Base-by-base conservation (phyloP, 2,888 invertebrate genomes). In the Tanytarsus gracilentus region DNA sequence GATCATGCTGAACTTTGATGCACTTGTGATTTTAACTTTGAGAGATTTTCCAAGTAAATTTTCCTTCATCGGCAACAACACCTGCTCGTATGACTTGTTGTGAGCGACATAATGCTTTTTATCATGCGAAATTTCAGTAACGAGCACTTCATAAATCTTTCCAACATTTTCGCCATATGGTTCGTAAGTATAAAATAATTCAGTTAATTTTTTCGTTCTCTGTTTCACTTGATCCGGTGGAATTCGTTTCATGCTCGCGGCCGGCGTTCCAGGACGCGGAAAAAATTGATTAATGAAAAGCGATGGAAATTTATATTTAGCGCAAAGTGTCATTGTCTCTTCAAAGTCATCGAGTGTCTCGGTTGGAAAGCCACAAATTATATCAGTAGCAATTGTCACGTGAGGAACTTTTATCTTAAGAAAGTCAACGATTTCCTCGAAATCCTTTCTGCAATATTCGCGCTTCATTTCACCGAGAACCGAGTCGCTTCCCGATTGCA, bases 201-300 rank as follows among this genome's bases (percentile, higher is more conserved):
- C 89, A 0, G 93, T 92, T 1, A 97, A 75, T 62, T 76, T 76
- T 72, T 91, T 94, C 0, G 98, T 98, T 23, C 98, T 80, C 63
- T 81, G 82, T 70, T 97, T 97, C 0, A 96, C 96, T 69, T 88
- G 83, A 69, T 89, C 84, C 0, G 91, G 79, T 1, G 93, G 88
- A 25, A 97, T 83, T 72, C 86, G 81, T 3, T 78, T 76, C 86
- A 99, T 86, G 64, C 84, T 82, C 0, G 97, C 96, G 0, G 98
- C 98, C 0, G 95, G 96, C 0, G 98, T 99, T 2, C 97, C 97
- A 0, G 96, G 94, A 14, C 98, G 75, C 0, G 98, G 92, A 68
- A 88, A 99, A 76, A 94, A 99, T 76, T 99, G 98, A 76, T 99
- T 99, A 68, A 98, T 98, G 73, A 97, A 99, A 5, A 99, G 79